Evolutionary conservation across 2,888 invertebrate species (phyloP).

Genomic region (Elgonia sp.): DNA sequence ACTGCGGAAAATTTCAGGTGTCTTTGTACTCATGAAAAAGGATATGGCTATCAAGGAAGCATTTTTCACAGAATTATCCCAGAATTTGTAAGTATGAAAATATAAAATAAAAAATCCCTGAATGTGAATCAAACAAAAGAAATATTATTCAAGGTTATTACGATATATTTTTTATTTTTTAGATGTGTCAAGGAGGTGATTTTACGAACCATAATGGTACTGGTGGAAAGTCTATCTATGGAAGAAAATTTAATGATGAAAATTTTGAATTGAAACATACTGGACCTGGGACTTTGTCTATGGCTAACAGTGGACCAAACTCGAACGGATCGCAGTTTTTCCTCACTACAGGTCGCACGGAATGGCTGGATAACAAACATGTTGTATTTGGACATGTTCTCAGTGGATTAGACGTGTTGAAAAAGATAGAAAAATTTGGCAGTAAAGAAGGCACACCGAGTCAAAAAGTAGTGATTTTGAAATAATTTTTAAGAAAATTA

Average conservation of each 20-base stretch:
- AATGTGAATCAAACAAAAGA: constrained; percentile 3
- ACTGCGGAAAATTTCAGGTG: constrained; percentile 98
- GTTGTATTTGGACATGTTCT: constrained; percentile 97
- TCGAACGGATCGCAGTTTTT: constrained; percentile 99
- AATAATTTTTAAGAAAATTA: too few species aligned
- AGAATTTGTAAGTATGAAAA: constrained; percentile 95
- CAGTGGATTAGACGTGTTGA: constrained; percentile 96
- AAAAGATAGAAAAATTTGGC: constrained; percentile 96
- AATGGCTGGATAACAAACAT: constrained; percentile 95
- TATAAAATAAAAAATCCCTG: too few species aligned
- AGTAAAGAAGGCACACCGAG: constrained; percentile 93
- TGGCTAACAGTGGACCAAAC: constrained; percentile 98
- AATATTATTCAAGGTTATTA: constrained; percentile 12
- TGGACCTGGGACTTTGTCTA: constrained; percentile 96
- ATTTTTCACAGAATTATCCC: constrained; percentile 98
- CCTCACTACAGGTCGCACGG: constrained; percentile 96
- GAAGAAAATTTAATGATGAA: constrained; percentile 98
- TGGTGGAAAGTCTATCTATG: constrained; percentile 98
- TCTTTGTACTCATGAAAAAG: constrained; percentile 98
- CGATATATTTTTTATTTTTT: background rate
- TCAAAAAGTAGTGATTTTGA: constrained; percentile 93
- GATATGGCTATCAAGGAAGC: constrained; percentile 97
- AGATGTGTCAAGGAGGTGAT: constrained; percentile 98
- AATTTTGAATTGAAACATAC: constrained; percentile 98
- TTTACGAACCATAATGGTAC: constrained; percentile 97